phyloP scores from a whole-genome alignment of 2,113 vertebrate genomes.

The Urocitellus parryii region DNA sequence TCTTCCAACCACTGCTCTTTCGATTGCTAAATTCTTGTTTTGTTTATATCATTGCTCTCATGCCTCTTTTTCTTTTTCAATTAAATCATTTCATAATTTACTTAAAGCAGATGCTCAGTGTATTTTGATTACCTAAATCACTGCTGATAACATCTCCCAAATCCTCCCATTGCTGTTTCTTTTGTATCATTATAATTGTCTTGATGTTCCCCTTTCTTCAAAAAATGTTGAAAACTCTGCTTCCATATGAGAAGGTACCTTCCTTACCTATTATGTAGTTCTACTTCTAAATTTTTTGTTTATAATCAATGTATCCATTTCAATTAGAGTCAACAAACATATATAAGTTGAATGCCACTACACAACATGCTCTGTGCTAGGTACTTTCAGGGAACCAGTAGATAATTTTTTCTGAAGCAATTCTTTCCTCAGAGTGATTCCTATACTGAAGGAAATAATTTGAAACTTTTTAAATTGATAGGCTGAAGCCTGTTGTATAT shows the following conservation, averaged over 20 bases:
- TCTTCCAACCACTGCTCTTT: background rate
- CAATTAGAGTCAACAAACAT: background rate
- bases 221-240: background rate
- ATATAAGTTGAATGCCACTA: background rate
- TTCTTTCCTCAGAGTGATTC: background rate
- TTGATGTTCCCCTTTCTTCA: background rate
- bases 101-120: background rate
- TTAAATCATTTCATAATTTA: background rate
- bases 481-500: background rate
- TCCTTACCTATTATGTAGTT: background rate
- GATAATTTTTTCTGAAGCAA: background rate
- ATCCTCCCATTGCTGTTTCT: background rate
- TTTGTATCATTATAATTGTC: background rate
- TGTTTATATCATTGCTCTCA: background rate
- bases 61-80: constrained; percentile 3
- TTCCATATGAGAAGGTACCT: background rate
- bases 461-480: background rate
- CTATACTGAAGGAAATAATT: constrained; percentile 12
- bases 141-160: background rate
- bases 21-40: background rate
- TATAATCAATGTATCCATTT: constrained; percentile 4
- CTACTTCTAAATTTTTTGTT: constrained; percentile 17
- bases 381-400: background rate
- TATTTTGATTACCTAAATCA: background rate
- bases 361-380: background rate